Percentiles rank a stretch among this genome's conserved stretches.
Evolutionary conservation across 2,888 invertebrate genomes (phyloP).

Genomic region (Conistra vaccinii): DNA sequence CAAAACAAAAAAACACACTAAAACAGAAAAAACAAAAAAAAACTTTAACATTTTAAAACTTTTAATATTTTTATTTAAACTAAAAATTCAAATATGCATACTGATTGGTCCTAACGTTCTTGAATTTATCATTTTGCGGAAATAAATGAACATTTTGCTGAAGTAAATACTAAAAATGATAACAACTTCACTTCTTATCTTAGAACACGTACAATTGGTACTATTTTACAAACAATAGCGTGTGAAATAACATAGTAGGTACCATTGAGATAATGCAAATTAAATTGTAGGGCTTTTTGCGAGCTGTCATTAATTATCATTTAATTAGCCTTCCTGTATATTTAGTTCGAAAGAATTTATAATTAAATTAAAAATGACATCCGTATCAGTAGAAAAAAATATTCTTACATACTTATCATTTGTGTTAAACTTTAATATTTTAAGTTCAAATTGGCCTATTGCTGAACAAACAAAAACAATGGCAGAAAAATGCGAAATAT

Average conservation of each 20-base stretch:
- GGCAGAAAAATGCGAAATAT: not conserved
- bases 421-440: not conserved
- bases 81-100: not conserved
- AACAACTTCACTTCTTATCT: not conserved
- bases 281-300: conserved; percentile 30
- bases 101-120: no score
- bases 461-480: not conserved
- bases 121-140: not conserved
- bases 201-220: conserved; percentile 18
- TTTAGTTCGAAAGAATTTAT: not conserved
- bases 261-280: conserved; percentile 36
- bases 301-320: not conserved
- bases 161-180: conserved; percentile 6
- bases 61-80: not conserved
- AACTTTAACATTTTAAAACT: not conserved
- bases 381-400: not conserved
- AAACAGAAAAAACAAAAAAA: not conserved
- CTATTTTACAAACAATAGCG: conserved; percentile 43
- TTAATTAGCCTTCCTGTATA: conserved; percentile 12
- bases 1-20: no score
- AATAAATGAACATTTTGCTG: not conserved
- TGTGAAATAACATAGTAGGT: conserved; percentile 43
- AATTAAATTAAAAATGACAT: not conserved
- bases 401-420: not conserved
- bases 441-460: not conserved